Evolutionary conservation across 2,888 invertebrate genomes (phyloP).

Genomic region (Diarsia rubi): DNA sequence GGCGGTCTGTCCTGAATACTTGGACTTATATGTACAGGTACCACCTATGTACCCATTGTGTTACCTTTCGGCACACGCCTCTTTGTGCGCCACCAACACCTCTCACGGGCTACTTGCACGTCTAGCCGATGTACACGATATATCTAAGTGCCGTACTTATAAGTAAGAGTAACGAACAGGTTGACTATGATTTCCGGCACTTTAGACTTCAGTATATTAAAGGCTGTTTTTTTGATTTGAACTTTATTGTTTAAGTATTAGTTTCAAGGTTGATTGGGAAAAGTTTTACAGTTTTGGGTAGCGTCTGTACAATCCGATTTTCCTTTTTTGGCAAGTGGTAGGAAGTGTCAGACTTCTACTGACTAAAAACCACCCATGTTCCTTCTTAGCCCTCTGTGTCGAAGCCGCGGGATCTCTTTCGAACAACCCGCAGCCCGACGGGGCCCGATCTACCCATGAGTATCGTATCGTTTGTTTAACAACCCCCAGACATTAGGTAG

Average conservation of each 20-base stretch:
- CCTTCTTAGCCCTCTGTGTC: no score
- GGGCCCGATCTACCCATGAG: neutral
- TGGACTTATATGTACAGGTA: neutral
- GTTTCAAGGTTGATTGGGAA: no score
- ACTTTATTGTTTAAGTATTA: no score
- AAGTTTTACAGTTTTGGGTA: no score
- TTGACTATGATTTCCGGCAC: constrained; percentile 5
- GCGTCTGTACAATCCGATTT: neutral
- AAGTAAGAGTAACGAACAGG: neutral
- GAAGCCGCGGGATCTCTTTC: no score
- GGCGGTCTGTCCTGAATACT: neutral
- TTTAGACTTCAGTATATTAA: neutral
- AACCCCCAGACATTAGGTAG: neutral
- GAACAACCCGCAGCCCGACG: no score
- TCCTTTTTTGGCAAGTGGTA: no score
- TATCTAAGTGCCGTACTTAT: neutral
- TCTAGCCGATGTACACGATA: constrained; percentile 35
- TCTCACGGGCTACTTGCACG: constrained; percentile 47
- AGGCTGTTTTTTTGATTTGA: neutral
- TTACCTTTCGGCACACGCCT: constrained; percentile 11
- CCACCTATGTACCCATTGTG: neutral
- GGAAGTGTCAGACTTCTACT: no score
- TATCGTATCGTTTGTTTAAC: neutral
- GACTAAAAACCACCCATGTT: no score
- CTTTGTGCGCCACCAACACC: constrained; percentile 9